phyloP scores from a whole-genome alignment of 2,113 vertebrate genomes.

The Nothocercus julius region DNA sequence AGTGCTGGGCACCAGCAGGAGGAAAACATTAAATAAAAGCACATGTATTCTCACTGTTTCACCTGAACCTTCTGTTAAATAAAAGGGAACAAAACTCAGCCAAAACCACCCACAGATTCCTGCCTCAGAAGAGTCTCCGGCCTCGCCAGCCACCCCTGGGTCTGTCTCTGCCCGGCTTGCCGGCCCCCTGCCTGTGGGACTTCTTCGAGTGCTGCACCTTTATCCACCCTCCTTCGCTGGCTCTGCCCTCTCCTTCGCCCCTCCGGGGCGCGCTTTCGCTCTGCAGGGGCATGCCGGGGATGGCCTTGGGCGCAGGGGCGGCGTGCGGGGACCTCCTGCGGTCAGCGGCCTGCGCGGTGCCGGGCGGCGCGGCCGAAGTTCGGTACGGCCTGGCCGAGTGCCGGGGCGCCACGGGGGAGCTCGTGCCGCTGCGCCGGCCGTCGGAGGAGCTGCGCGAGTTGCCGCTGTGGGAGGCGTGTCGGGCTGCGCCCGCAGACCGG shows the following conservation, averaged over 20 bases:
- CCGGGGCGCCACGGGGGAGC: constrained; percentile 27
- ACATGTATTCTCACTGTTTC: background rate
- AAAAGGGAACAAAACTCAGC: background rate
- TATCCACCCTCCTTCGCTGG: constrained; percentile 89
- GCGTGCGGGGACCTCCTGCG: constrained; percentile 71
- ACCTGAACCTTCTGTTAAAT: background rate
- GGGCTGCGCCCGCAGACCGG: constrained; percentile 71
- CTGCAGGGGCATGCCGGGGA: constrained; percentile 87
- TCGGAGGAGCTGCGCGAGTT: constrained; percentile 70
- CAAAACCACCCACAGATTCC: background rate
- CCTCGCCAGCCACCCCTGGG: constrained; percentile 78
- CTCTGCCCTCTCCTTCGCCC: constrained; percentile 79
- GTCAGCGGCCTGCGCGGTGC: constrained; percentile 10
- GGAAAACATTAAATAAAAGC: background rate
- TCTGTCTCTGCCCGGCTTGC: constrained; percentile 83
- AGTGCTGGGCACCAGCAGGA: background rate
- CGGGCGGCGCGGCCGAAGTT: constrained; percentile 11
- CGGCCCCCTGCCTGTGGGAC: constrained; percentile 74
- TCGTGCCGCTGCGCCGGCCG: constrained; percentile 53
- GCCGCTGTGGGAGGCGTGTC: constrained; percentile 53
- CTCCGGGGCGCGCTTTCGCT: constrained; percentile 52
- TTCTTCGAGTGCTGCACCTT: constrained; percentile 90
- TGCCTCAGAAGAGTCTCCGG: constrained; percentile 73
- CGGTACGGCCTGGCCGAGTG: constrained; percentile 42
- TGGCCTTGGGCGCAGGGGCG: constrained; percentile 56